Evolutionary conservation across 2,113 vertebrate species (phyloP).

Genomic region (Galeopterus variegatus): DNA sequence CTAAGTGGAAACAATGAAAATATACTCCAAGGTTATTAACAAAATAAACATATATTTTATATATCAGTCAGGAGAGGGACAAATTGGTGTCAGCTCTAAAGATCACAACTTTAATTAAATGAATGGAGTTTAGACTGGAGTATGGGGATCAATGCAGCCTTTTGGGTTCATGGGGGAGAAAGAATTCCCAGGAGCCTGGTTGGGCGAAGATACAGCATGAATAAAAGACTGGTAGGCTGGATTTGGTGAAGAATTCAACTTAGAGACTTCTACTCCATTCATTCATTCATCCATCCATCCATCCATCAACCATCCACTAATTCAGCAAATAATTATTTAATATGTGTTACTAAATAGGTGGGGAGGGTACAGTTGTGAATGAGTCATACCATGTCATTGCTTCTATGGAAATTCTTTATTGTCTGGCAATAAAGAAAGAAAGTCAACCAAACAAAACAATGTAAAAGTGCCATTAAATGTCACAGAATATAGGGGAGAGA

Average conservation of each 20-base stretch:
- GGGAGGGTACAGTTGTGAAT: neutral
- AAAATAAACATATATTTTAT: neutral
- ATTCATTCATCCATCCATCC: neutral
- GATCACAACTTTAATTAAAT: neutral
- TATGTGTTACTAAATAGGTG: neutral
- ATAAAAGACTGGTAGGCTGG: neutral
- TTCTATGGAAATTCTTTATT: neutral
- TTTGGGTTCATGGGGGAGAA: neutral
- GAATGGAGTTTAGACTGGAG: neutral
- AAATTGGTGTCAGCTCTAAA: neutral
- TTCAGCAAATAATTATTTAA: slow-evolving; percentile 12
- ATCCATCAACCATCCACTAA: neutral
- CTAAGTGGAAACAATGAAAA: neutral
- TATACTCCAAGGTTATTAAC: neutral
- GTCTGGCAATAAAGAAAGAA: neutral
- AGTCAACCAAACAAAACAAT: neutral
- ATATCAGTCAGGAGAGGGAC: neutral
- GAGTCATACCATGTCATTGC: neutral
- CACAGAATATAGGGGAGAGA: neutral
- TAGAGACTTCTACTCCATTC: neutral
- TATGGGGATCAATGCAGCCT: neutral
- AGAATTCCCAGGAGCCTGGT: neutral
- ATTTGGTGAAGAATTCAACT: slow-evolving; percentile 23
- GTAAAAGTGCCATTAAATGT: neutral
- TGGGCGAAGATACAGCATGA: neutral